Evolutionary conservation across 1,140 invertebrate genomes (phyloP), one percentile per base, ranked within the genome.

Genomic region (Antheraea pernyi): DNA sequence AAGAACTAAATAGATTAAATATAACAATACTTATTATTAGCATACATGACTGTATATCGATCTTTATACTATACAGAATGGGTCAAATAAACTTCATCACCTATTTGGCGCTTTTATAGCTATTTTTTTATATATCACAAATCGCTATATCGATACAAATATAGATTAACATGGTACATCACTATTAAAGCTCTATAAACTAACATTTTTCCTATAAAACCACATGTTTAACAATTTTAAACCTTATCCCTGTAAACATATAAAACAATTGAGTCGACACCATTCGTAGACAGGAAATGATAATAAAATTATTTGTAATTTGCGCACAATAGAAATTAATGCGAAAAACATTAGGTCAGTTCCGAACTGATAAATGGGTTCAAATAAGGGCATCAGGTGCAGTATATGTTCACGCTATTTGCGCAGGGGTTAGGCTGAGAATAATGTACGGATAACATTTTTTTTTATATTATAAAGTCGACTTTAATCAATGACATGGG

Each of bases 221-320:
- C 11, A 11, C 16, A 53, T 13, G 46, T 13, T 53, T 53, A 6
- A 53, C 46, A 53, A 53, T 16, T 53, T 53, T 53, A 53, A 53
- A 53, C 46, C 16, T 53, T 53, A 53, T 53, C 5, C 16, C 16
- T 16, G 46, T 53, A 13, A 53, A 53, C 10, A 6, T n/a, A n/a
- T 37, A 16, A 46, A 48, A 59, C 19, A 61, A 30, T 64, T 8
- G 18, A 53, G 18, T 22, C 7, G 9, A 19, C 48, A 59, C 7
- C 16, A 5, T 48, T 59, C 30, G 46, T 36, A n/a, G 18, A 67
- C 71, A 73, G 74, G 73, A 75, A 68, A 69, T n/a, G 68, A 75
- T 75, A 70, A 61, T 48, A 60, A 59, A 75, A 75, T 75, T 75
- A 72, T 42, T 22, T 58, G 46, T 69, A 69, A 72, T 48, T 22